These are phyloP conservation scores for Dascillus cervinus DNA, from an alignment of 2,888 invertebrate genomes.

Conservation along the genomic window DNA sequence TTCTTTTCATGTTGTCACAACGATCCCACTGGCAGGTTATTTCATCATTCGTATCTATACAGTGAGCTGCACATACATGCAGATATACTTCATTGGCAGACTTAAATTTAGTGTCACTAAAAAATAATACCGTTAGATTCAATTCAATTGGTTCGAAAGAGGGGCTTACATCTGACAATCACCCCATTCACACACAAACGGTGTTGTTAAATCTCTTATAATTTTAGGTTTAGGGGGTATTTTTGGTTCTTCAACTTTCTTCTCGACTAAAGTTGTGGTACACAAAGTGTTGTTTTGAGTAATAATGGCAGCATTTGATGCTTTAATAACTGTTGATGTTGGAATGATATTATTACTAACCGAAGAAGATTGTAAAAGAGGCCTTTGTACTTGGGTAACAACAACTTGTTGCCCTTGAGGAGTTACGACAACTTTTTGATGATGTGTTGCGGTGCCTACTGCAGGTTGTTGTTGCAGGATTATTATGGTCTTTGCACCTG, in stretches of 20 bases:
- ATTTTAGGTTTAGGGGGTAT: constrained; percentile 31
- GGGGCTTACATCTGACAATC: constrained; percentile 65
- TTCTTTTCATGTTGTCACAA: constrained; percentile 83
- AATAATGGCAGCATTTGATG: constrained; percentile 22
- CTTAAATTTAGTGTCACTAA: constrained; percentile 55
- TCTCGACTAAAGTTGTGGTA: constrained; percentile 21
- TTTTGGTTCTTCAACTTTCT: constrained; percentile 23
- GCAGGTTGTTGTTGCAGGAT: constrained; percentile 54
- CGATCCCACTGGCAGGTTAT: constrained; percentile 85
- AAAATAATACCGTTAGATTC: constrained; percentile 3
- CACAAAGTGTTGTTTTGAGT: constrained; percentile 20
- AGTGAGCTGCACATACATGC: constrained; percentile 81
- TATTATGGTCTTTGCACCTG: constrained; percentile 62
- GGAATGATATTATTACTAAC: constrained; percentile 43
- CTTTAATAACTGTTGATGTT: constrained; percentile 30
- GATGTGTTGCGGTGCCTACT: constrained; percentile 40
- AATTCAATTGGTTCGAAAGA: not conserved
- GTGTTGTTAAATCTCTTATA: constrained; percentile 38
- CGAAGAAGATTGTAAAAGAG: constrained; percentile 43
- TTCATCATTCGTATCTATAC: constrained; percentile 60
- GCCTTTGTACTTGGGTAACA: constrained; percentile 53
- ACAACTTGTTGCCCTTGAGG: constrained; percentile 61
- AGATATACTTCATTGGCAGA: constrained; percentile 73
- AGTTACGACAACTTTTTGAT: constrained; percentile 54
- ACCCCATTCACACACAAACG: constrained; percentile 88